These are phyloP conservation scores for Amaurobius ferox DNA, from an alignment of 2,888 invertebrate species.

Conservation along the genomic window DNA sequence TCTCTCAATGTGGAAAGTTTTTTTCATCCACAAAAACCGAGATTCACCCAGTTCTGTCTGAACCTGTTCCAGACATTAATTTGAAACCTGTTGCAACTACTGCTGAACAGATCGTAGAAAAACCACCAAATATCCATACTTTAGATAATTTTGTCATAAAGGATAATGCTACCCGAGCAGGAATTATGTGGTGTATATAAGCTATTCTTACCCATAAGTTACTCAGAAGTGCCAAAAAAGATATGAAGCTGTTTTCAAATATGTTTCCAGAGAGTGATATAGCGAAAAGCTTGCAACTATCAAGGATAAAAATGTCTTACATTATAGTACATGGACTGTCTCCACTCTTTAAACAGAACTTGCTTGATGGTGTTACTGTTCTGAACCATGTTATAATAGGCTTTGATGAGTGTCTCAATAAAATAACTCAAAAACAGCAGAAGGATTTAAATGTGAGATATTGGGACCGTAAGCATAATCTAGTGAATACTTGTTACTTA, in stretches of 20 bases:
- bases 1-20: too few species aligned
- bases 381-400: conserved; percentile 5
- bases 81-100: too few species aligned
- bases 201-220: too few species aligned
- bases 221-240: conserved; percentile 34
- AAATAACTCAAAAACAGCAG: conserved; percentile 21
- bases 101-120: too few species aligned
- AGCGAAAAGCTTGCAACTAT: not conserved
- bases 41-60: too few species aligned
- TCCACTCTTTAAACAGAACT: not conserved
- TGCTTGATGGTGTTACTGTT: not conserved
- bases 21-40: too few species aligned
- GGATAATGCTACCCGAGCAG: too few species aligned
- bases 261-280: conserved; percentile 28
- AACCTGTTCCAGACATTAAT: too few species aligned
- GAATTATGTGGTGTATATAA: too few species aligned
- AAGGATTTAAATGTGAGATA: conserved; percentile 1
- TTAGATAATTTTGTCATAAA: too few species aligned
- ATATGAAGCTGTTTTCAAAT: not conserved
- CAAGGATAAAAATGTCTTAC: not conserved
- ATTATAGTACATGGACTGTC: conserved; percentile 15
- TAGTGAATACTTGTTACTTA: not conserved
- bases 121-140: too few species aligned
- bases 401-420: conserved; percentile 13
- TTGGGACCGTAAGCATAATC: too few species aligned